Evolutionary conservation across 64 coral and sea anemone species (phyloP), one percentile per base, ranked within the genome.

Genomic region (Pachyseris speciosa): DNA sequence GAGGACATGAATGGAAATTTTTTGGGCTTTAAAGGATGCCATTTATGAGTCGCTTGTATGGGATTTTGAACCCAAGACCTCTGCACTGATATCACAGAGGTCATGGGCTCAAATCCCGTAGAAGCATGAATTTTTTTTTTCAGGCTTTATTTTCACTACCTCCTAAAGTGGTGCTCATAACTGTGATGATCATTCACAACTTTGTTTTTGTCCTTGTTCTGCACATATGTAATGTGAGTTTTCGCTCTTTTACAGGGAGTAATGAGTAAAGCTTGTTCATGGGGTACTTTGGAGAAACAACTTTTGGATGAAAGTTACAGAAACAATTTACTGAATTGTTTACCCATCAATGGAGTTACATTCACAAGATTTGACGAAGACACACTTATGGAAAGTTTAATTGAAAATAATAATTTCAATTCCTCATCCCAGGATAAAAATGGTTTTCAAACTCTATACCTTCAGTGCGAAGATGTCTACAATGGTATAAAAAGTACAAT

Each of bases 241-340:
- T 5, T 57, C 34, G 2, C 80, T 61, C 15, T 20, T 61, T 57
- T 58, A 1, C 61, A 96, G 94, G 94, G 94, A 20, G 94, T 96
- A 15, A 93, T 97, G 95, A 97, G 89, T 13, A 86, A 84, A 63
- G 88, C 95, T 51, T 91, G 90, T 86, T 77, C 91, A 17, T 97
- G 95, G 95, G 73, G 71, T 45, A 84, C 83, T 32, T 66, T 97
- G 49, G 86, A 97, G 55, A 41, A 94, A 13, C 91, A 97, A 37
- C 91, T 97, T 44, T 39, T 72, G 45, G 30, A 74, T 76, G 86
- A 89, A 60, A 76, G 37, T 20, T 97, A 93, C 66, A 89, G 86
- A 38, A 87, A 97, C 32, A 50, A 73, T 36, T 57, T 97, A 7
- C 39, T 97, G 38, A 63, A 84, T 76, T 59, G 55, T 3, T 1